Base-by-base conservation (phyloP, 1,140 invertebrate genomes). In the Bilobella aurantiaca region DNA sequence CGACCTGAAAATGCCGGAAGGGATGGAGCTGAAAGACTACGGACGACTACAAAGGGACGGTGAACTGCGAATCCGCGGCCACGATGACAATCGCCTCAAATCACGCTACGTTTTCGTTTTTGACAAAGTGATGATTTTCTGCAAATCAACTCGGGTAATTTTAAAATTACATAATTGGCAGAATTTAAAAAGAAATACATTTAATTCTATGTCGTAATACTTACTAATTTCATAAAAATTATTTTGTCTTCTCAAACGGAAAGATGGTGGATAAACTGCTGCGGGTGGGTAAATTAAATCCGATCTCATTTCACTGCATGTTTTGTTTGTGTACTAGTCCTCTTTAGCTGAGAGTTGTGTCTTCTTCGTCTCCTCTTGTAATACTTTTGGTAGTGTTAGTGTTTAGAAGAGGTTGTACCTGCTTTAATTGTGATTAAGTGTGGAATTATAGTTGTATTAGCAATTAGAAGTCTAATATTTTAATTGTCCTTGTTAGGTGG, bases 61-160 rank as follows among this genome's bases (percentile, higher is more conserved):
- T 18, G 94, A 98, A 76, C 80, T 98, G 28, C 90, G 90, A 79
- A 90, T 98, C 2, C 90, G 90, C 77, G 87, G 87, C 53, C 93
- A 96, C 76, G 85, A 88, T 73, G 93, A 96, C 77, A 87, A 90
- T 75, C 88, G 89, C 75, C 80, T 87, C 0, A 88, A 89, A 76
- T 84, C 85, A 47, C 80, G 84, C 81, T 84, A 75, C 63, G 74
- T 70, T 18, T 98, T 98, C 78, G 85, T 98, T 29, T 98, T 98
- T 79, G 93, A 98, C 76, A 94, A 94, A 82, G 89, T 94, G 29
- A 87, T 98, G 79, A 82, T 98, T 62, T 87, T 98, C 78, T 97
- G 94, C 76, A 98, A 98, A 80, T 82, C 87, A 16, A 82, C 85
- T 27, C 84, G 87, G 79, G 87, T 89, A 74, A 84, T n/a, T n/a